These are phyloP conservation scores for Lophura swinhoii DNA, from an alignment of 2,797 vertebrate genomes.

Conservation along the genomic window DNA sequence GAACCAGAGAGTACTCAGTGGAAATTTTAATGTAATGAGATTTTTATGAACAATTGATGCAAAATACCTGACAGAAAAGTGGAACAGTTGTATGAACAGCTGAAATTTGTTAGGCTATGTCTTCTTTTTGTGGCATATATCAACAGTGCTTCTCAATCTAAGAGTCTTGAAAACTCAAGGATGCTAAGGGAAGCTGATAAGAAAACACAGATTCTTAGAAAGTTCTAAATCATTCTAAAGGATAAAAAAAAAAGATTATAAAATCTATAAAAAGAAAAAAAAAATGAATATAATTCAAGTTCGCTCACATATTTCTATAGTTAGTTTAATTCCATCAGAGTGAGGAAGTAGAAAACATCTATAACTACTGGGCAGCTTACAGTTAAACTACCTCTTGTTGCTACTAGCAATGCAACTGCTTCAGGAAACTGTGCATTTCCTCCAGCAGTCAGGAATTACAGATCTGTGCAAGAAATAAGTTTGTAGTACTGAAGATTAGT, in stretches of 20 bases:
- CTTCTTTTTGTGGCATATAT: background rate
- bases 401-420: background rate
- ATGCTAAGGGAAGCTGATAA: background rate
- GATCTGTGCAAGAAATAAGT: background rate
- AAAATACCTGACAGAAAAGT: background rate
- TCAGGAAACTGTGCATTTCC: background rate
- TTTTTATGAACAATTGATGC: rapidly evolving
- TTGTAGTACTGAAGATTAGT: background rate
- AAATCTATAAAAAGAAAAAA: background rate
- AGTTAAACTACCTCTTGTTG: background rate
- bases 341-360: background rate
- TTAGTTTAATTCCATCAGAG: background rate
- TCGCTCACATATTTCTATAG: background rate
- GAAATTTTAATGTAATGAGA: background rate
- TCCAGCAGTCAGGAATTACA: background rate
- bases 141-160: background rate
- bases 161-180: background rate
- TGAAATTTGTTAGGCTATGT: background rate
- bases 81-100: background rate
- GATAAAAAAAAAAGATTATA: background rate
- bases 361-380: background rate
- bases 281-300: background rate
- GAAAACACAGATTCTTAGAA: background rate
- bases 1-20: background rate
- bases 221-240: background rate